phyloP scores from a whole-genome alignment of 2,797 vertebrate genomes.

The Cyclopterus lumpus region DNA sequence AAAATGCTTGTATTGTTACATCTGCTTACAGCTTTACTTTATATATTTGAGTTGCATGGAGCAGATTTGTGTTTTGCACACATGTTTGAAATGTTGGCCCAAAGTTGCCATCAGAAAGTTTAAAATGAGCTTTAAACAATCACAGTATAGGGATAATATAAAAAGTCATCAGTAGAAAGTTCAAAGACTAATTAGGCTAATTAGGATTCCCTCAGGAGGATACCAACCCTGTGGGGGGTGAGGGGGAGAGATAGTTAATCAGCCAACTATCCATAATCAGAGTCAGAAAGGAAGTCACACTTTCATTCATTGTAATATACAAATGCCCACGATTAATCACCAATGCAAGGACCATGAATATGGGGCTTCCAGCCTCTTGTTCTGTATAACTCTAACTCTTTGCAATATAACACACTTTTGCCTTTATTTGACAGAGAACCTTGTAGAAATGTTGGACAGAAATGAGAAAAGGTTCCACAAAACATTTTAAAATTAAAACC shows the following conservation, averaged over 20 bases:
- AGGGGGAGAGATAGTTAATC: conserved; percentile 16
- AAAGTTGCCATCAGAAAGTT: conserved; percentile 5
- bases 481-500: too few relatives aligned
- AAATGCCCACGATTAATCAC: conserved; percentile 46
- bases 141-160: conserved; percentile 15
- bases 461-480: too few relatives aligned
- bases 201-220: too few relatives aligned
- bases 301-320: conserved; percentile 3
- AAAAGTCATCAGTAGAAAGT: too few relatives aligned
- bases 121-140: conserved; percentile 1
- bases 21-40: background rate
- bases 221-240: too few relatives aligned
- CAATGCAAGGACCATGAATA: conserved; percentile 21
- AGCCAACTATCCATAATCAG: background rate
- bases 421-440: conserved; percentile 41
- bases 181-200: too few relatives aligned
- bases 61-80: too few relatives aligned
- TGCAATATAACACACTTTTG: too few relatives aligned
- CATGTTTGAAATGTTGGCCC: background rate
- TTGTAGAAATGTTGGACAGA: conserved; percentile 7
- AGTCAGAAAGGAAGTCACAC: conserved; percentile 6
- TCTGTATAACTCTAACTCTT: background rate
- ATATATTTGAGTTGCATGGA: too few relatives aligned
- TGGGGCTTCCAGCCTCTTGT: conserved; percentile 22
- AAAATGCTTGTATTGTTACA: background rate